Base-by-base conservation (phyloP, 2,888 invertebrate genomes). In the Lapara coniferarum region DNA sequence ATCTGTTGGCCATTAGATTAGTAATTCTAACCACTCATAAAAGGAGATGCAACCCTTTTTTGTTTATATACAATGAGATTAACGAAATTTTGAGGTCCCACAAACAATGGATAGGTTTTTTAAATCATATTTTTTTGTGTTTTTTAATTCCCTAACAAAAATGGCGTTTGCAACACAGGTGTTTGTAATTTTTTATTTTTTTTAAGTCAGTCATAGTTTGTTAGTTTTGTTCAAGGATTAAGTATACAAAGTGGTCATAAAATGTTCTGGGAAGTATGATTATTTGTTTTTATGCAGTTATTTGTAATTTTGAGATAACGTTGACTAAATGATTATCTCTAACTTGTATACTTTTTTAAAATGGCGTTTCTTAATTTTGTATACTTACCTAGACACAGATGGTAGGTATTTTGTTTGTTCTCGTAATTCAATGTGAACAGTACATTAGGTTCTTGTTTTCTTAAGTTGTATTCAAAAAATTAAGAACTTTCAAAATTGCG, bases 1-100 rank as follows among this genome's bases (percentile, higher is more conserved):
- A 82, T 80, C 79, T 83, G 72, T 70, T 72, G 77, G 75, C 75
- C 74, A 77, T 80, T 79, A 73, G 68, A 72, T 73, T 70, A 71
- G 68, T 67, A 69, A 68, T 73, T 71, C 59, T 70, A 71, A 69
- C 66, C 49, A n/a, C 30, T 66, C 53, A 68, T 68, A 58, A 58
- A 59, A 49, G 12, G 44, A 44, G 51, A 63, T 44, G 59, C 19
- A 37, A 16, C 74, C 69, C 77, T 77, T 76, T 75, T 73, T 67
- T 69, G 74, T 74, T 70, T 73, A 56, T 70, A 67, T 70, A 70
- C 58, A 73, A 74, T 66, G 66, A 53, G 55, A 37, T 71, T 71
- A 74, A 69, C n/a, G 67, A 66, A 69, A 57, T 74, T 73, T 58
- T 37, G 55, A 30, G 68, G 46, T 37, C 63, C 74, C 70, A 67